Base-by-base conservation (phyloP, 2,888 invertebrate genomes). In the Clanis bilineata region DNA sequence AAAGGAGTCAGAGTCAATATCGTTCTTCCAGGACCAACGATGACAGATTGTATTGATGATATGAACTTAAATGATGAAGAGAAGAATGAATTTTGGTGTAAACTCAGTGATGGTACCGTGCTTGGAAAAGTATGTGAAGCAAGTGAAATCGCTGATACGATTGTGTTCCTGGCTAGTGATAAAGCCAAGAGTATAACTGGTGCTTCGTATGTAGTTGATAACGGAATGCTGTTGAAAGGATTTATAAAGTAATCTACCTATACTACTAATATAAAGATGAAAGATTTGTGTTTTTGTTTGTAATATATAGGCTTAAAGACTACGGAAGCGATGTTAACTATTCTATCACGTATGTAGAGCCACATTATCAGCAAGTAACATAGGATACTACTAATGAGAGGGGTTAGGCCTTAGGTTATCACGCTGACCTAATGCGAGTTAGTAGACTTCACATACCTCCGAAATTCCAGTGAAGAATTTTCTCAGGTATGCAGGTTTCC, bases 11-110 rank as follows among this genome's bases (percentile, higher is more conserved):
- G 96, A 58, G 95, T 95, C 0, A 96, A 96, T 77, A 87, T 93
- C 47, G 94, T 96, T 0, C 95, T 94, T 73, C 96, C 96, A 18
- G 96, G 96, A 4, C 96, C 96, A 0, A 93, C 95, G 0, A 95
- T 47, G 12, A 82, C 84, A 0, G 73, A 77, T 32, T 70, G 79
- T 22, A 12, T 65, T 43, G 44, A 57, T 32, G 3, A 0, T 6
- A 44, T 44, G 32, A 44, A 44, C 2, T n/a, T 57, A 15, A 18
- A 21, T 21, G 22, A 57, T 21, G 44, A n/a, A 12, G 21, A 18
- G 22, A 39, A 57, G 18, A 22, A 22, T 15, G 3, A 32, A 32
- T 21, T 44, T 3, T 32, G 43, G 44, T 18, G 32, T n/a, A 32
- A n/a, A 32, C 32, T 57, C 4, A 5, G 10, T 32, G 43, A 25